Percentiles rank a stretch among this genome's conserved stretches.
These are phyloP conservation scores for Nautilus pompilius DNA, from an alignment of 1,140 invertebrate genomes.

Conservation along the genomic window DNA sequence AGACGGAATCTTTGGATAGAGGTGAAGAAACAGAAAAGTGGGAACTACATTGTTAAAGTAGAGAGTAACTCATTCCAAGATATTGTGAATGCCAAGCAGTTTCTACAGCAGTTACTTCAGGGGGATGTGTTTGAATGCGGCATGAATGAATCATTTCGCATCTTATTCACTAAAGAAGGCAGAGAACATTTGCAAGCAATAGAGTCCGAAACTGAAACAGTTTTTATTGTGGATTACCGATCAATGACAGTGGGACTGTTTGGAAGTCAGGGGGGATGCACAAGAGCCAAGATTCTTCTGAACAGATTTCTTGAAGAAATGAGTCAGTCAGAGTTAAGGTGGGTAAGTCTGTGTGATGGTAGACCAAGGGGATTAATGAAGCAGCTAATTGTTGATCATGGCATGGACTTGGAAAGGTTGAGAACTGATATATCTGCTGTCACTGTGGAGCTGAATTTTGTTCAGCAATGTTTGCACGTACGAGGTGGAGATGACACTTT, in stretches of 20 bases:
- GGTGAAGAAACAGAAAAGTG: constrained; percentile 8
- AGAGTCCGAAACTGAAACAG: background rate
- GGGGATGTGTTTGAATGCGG: background rate
- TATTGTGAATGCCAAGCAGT: background rate
- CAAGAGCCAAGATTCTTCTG: background rate
- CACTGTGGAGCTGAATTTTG: constrained; percentile 1
- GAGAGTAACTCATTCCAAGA: background rate
- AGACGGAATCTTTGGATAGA: background rate
- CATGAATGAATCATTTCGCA: background rate
- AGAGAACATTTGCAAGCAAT: background rate
- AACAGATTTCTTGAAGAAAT: constrained; percentile 3
- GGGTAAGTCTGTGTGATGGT: background rate
- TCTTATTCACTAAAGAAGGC: constrained; percentile 4
- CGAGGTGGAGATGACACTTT: background rate
- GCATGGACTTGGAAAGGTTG: background rate
- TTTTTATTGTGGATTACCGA: background rate
- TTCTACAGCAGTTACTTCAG: background rate
- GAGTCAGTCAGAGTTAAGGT: background rate
- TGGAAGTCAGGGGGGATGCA: background rate
- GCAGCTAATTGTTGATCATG: background rate
- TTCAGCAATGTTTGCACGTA: background rate
- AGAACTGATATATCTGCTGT: too few relatives aligned
- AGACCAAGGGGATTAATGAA: constrained; percentile 6
- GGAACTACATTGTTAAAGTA: background rate
- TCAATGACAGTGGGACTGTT: background rate